Base-by-base conservation (phyloP, 2,113 vertebrate genomes). In the Ceuthmochares aereus region DNA sequence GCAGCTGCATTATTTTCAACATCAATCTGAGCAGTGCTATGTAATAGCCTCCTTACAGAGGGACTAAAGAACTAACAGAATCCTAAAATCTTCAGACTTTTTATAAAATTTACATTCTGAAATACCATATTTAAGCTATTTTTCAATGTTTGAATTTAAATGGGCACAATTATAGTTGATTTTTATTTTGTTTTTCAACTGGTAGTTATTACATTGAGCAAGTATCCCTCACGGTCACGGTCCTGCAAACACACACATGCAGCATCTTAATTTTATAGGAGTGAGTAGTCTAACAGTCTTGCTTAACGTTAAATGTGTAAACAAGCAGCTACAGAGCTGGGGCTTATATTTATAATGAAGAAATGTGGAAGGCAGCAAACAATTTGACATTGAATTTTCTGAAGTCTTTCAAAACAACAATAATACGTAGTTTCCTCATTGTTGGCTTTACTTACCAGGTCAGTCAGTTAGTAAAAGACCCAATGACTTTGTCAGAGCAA, bases 1-100 rank as follows among this genome's bases (percentile, higher is more conserved):
- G 90, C 95, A 96, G 93, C 95, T 96, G 96, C 95, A 97, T 95
- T 97, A 96, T 92, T 95, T 91, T 64, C 86, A 36, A 45, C 88
- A 75, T 89, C 86, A 93, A 86, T 93, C 89, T 81, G 69, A 96
- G 86, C 5, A 10, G 47, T 79, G 92, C 86, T 79, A 16, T 89
- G 93, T 95, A 97, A 95, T 67, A 93, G 90, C 66, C 92, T 95
- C 23, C 29, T 96, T 96, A 94, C 85, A 58, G 90, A 94, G 84
- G 78, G 78, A 96, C 34, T 91, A 88, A 93, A 93, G 67, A 95
- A 63, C 89, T 87, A 82, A 89, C 87, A 51, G 89, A 87, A 92
- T 94, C 60, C 86, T 30, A 62, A 92, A 95, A 91, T 90, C 83
- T 74, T 84, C 83, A 58, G 73, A 89, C 47, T 73, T 96, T 81